These are phyloP conservation scores for Sardinella longiceps DNA, from an alignment of 2,797 vertebrate genomes.

Conservation along the genomic window DNA sequence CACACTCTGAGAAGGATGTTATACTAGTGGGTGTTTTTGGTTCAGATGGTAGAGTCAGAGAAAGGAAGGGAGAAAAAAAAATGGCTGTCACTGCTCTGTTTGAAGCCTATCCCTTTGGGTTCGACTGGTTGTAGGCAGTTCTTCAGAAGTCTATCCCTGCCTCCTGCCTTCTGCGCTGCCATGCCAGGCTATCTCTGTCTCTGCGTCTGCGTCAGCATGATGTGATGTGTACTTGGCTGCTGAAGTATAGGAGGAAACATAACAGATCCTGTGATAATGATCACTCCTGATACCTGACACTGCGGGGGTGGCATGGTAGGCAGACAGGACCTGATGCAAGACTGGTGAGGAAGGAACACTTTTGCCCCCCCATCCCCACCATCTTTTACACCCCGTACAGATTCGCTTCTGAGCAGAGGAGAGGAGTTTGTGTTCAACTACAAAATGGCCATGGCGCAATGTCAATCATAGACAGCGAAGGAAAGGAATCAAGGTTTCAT, in stretches of 20 bases:
- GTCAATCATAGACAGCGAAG: not conserved
- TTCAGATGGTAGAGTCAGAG: conserved; percentile 11
- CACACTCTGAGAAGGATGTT: conserved; percentile 23
- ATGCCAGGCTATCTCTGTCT: conserved; percentile 37
- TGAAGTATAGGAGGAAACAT: conserved; percentile 42
- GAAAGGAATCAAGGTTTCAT: not conserved
- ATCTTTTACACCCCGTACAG: not conserved
- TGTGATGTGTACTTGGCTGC: conserved; percentile 45
- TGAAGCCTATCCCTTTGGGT: conserved; percentile 43
- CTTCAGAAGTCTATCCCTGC: conserved; percentile 51
- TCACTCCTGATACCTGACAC: conserved; percentile 42
- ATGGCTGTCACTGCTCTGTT: conserved; percentile 29
- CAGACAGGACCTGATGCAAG: conserved; percentile 39
- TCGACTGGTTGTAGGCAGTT: conserved; percentile 47
- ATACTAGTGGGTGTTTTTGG: conserved; percentile 38
- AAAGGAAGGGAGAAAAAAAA: conserved; percentile 7
- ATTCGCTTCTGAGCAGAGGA: not conserved
- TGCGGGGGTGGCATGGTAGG: conserved; percentile 22
- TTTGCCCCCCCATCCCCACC: not conserved
- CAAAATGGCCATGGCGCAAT: not conserved
- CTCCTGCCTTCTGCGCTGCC: conserved; percentile 37
- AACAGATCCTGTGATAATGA: conserved; percentile 48
- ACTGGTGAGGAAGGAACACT: conserved; percentile 3
- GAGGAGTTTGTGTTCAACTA: not conserved
- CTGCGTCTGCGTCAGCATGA: conserved; percentile 31